Evolutionary conservation across 2,113 vertebrate species (phyloP), one percentile per base, ranked within the genome.

Genomic region (Montifringilla adamsi): DNA sequence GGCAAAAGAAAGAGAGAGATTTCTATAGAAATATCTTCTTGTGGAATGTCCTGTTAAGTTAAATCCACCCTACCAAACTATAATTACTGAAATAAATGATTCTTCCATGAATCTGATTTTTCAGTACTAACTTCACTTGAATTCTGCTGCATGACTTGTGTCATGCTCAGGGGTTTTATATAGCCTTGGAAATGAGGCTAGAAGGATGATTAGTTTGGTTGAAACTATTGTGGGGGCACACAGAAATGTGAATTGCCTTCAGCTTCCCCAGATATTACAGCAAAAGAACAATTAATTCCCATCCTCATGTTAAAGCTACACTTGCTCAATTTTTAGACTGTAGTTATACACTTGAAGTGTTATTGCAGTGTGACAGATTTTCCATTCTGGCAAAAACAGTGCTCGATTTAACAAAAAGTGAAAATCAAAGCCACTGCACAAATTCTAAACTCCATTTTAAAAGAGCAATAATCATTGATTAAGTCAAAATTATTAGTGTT

Each of bases 401-500:
- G 47, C 33, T 59, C 70, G 53, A 60, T 84, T 60, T 90, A 76
- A 80, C 27, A 90, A 79, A 89, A 90, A 63, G 12, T 18, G 28
- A 66, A 94, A 95, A 74, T 55, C 18, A 86, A 81, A 95, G 8
- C 33, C 60, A 70, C 14, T n/a, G 55, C 33, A 58, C 18, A 67
- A 19, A 67, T 92, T 85, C 59, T 92, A 84, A 96, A 87, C 37
- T 84, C 44, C 37, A 69, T 78, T 88, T 89, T 15, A 89, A 95
- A 72, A 60, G 30, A 94, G 73, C 67, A 93, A 82, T 68, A 87
- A 88, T 87, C 58, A 92, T 62, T 76, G 87, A 84, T 82, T 89
- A 93, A 88, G 37, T 93, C 56, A 88, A 63, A 96, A 86, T 94
- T 89, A 92, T 81, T 90, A 78, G 72, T 60, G 47, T 33, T 87